Base-by-base conservation (phyloP, 1,140 invertebrate genomes). In the Bombus waltoni region DNA sequence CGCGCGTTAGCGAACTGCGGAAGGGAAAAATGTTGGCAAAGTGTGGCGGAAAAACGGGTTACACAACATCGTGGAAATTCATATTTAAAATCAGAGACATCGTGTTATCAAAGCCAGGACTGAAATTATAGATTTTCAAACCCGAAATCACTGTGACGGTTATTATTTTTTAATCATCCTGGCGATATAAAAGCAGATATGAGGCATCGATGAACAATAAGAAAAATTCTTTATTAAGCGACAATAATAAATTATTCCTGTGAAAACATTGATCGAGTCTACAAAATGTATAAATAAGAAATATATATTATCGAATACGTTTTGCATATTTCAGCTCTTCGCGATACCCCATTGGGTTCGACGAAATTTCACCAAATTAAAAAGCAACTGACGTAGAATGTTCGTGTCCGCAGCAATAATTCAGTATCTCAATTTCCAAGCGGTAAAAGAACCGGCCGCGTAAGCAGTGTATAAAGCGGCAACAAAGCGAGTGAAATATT, bases 21-120 rank as follows among this genome's bases (percentile, higher is more conserved):
- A 10, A 32, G 42, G 22, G 9, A 22, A 35, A 81, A 79, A 79
- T 79, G 83, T 84, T 72, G 75, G 79, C 83, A 68, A 71, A 47
- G 35, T 59, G 75, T 84, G 53, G n/a, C 13, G 53, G 18, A 62
- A 79, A 84, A 84, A 79, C 25, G 32, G 53, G 38, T 38, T 32
- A 40, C 73, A 22, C 47, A 42, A 47, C 47, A 32, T n/a, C 9
- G 10, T n/a, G 73, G 1, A 72, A 79, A 79, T 79, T 62, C 66
- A 38, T 6, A 25, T 68, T 71, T 28, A n/a, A 78, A 79, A 62
- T 10, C 53, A 32, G 47, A 57, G 47, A 57, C 42, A 11, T 47
- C 28, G 42, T 11, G 35, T 35, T 22, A 25, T 59, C n/a, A n/a
- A 13, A 74, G 38, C 65, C 74, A 59, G 32, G 82, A 18, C 25